Percentiles rank a stretch among this genome's conserved stretches.
phyloP scores from a whole-genome alignment of 2,888 invertebrate genomes.

The Polymixis flavicincta region DNA sequence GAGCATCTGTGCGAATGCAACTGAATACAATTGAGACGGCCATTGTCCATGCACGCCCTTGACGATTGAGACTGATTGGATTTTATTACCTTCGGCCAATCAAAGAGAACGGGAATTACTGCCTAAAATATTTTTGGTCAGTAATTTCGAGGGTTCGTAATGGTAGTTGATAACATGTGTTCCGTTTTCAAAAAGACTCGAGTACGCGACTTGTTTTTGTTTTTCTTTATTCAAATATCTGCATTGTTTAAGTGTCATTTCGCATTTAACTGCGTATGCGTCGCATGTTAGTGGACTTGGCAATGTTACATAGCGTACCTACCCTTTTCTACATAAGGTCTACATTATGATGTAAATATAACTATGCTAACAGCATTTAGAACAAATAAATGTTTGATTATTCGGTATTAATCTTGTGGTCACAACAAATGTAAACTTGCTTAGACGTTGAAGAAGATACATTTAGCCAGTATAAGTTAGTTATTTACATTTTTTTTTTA shows the following conservation, averaged over 20 bases:
- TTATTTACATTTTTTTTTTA: not conserved
- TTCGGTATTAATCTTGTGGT: constrained; percentile 18
- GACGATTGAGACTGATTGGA: constrained; percentile 60
- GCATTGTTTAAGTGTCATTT: constrained; percentile 43
- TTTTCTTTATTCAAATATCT: constrained; percentile 49
- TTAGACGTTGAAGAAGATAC: constrained; percentile 5
- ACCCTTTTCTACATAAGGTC: constrained; percentile 16
- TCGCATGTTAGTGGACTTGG: constrained; percentile 27
- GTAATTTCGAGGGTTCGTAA: constrained; percentile 28
- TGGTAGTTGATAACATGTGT: constrained; percentile 34
- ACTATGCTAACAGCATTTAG: constrained; percentile 13
- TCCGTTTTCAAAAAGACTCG: constrained; percentile 27
- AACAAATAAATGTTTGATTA: constrained; percentile 24
- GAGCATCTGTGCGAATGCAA: constrained; percentile 82
- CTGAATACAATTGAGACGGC: constrained; percentile 69
- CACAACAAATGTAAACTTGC: constrained; percentile 8
- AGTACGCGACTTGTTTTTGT: constrained; percentile 18
- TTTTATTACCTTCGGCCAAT: constrained; percentile 51
- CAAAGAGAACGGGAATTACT: constrained; percentile 22
- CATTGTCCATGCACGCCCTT: constrained; percentile 73
- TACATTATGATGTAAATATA: constrained; percentile 42
- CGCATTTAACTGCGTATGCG: constrained; percentile 36
- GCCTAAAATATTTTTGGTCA: constrained; percentile 22
- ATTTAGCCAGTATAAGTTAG: not conserved
- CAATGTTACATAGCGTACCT: constrained; percentile 6